Conservation (phyloP, 2,888 invertebrate genomes). For the Coleophora deauratella region DNA sequence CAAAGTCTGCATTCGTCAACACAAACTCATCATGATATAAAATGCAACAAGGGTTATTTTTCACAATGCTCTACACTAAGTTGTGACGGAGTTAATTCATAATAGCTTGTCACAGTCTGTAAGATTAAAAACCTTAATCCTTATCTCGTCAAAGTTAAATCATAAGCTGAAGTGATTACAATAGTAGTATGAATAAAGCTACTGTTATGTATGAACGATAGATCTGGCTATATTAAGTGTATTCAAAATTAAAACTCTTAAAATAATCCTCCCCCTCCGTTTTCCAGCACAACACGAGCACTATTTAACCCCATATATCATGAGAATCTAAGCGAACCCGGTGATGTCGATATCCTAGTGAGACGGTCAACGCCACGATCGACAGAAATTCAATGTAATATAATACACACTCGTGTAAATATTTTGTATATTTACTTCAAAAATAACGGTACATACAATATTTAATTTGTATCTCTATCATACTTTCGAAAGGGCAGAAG, state of each 20-base stretch:
- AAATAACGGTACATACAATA: conserved; percentile 74
- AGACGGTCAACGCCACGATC: conserved; percentile 33
- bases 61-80: conserved; percentile 61
- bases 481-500: conserved; percentile 61
- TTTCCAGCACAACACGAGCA: conserved; percentile 33
- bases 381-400: conserved; percentile 53
- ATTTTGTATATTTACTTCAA: conserved; percentile 75
- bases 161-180: conserved; percentile 65
- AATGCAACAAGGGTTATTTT: conserved; percentile 69
- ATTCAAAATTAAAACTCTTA: conserved; percentile 54
- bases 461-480: conserved; percentile 69
- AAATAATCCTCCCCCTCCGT: conserved; percentile 59
- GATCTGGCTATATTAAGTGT: conserved; percentile 45
- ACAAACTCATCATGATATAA: conserved; percentile 63
- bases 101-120: conserved; percentile 60
- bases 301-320: conserved; percentile 23
- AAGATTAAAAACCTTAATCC: conserved; percentile 53
- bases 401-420: conserved; percentile 72
- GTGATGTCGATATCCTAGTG: conserved; percentile 22
- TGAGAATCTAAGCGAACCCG: conserved; percentile 27
- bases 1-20: conserved; percentile 67
- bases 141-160: conserved; percentile 53
- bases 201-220: conserved; percentile 61
- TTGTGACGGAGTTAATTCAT: conserved; percentile 70
- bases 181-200: conserved; percentile 58